Base-by-base conservation (phyloP, 2,888 invertebrate genomes). In the Scaptomyza cyrtandrae region DNA sequence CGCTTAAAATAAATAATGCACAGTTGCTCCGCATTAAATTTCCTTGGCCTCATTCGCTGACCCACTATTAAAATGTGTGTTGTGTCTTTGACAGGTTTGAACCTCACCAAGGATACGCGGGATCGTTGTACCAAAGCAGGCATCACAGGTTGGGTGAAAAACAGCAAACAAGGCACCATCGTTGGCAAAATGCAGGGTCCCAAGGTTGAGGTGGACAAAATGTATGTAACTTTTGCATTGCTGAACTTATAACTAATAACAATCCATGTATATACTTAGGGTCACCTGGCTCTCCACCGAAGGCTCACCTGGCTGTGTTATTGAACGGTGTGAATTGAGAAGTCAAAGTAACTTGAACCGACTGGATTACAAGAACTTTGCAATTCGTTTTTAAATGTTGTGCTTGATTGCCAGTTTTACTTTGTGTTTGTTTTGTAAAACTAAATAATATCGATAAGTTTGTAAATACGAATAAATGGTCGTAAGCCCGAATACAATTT, bases 101-200 rank as follows among this genome's bases (percentile, higher is more conserved):
- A 95, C 91, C 97, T 97, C 91, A 97, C 97, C 16, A 97, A 98
- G 93, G 96, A 96, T 91, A 97, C 97, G 88, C 95, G 96, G 80
- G 97, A 97, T 90, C 93, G 95, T 73, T 96, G 96, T 55, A 94
- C 94, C 58, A 94, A 95, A 88, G 93, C 96, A 35, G 95, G 95
- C 19, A 93, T 98, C 37, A 94, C 94, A 27, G 98, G 98, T 9
- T 98, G 98, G 98, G 96, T 98, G 78, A 97, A 97, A 93, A 98
- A 98, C 92, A 96, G 96, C 45, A 96, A 95, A 91, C 94, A 94
- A 67, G 97, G 97, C 19, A 97, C 98, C 13, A 97, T 98, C 57
- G 94, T 96, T 7, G 98, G 98, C 54, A 96, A 97, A 92, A 94
- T 98, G 90, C 97, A 98, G 92, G 98, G 98, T 11, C 94, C 94